Conservation (phyloP, 1,140 invertebrate species). For the Drosophila albomicans region DNA sequence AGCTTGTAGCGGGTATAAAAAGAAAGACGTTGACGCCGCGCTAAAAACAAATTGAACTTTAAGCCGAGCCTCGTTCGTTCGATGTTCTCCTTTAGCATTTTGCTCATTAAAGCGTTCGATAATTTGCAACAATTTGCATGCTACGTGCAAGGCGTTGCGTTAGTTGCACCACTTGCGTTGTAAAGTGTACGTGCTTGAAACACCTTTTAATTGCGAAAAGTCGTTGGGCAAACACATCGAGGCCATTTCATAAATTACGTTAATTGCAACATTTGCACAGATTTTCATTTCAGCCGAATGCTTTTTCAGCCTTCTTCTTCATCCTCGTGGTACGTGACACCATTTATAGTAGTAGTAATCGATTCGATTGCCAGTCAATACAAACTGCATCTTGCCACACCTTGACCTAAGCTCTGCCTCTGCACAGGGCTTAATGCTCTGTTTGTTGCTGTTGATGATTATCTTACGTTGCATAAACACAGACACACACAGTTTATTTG, state of each 20-base stretch:
- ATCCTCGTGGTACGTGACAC: constrained; percentile 23
- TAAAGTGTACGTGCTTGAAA: constrained; percentile 46
- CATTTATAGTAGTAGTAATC: background rate
- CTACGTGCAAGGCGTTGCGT: constrained; percentile 50
- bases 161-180: background rate
- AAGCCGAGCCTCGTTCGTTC: constrained; percentile 15
- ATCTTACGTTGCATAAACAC: too few species aligned
- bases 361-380: constrained; percentile 1
- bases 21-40: constrained; percentile 4
- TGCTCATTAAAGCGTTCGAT: constrained; percentile 48
- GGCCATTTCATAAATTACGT: constrained; percentile 70
- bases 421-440: too few species aligned
- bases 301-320: constrained; percentile 17
- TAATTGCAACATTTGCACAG: constrained; percentile 72
- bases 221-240: constrained; percentile 54
- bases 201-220: constrained; percentile 64
- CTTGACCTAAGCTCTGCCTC: too few species aligned
- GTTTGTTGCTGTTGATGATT: too few species aligned
- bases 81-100: background rate
- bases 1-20: too few species aligned
- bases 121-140: constrained; percentile 77
- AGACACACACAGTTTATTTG: too few species aligned
- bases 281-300: constrained; percentile 34
- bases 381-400: too few species aligned
- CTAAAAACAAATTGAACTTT: constrained; percentile 62